A percentile compares a stretch with the other conserved stretches of the same genome.
phyloP scores from a whole-genome alignment of 64 coral and sea anemone genomes.

The Hydrozoanthus tunicans region DNA sequence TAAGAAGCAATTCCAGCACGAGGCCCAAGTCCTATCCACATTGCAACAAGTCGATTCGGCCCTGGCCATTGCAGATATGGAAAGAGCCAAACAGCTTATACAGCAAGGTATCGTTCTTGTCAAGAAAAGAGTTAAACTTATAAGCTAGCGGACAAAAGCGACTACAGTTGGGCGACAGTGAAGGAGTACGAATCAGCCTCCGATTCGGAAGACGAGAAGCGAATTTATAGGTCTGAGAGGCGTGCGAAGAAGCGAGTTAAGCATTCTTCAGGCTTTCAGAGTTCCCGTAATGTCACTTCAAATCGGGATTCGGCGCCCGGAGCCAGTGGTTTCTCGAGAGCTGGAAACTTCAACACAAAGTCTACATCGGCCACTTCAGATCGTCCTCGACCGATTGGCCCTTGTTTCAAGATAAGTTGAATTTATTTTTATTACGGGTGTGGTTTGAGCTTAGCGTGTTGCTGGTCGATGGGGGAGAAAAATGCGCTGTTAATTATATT shows the following conservation, averaged over 20 bases:
- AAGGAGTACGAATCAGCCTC: neutral
- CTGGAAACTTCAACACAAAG: neutral
- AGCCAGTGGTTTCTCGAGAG: slow-evolving; percentile 32
- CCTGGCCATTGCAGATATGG: too few relatives aligned
- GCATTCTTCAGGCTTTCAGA: slow-evolving; percentile 12
- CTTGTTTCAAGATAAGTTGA: slow-evolving; percentile 28
- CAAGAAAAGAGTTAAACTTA: too few relatives aligned
- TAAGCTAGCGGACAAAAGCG: neutral
- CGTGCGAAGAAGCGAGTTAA: slow-evolving; percentile 15
- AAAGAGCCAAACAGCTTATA: too few relatives aligned
- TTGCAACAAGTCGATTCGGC: too few relatives aligned
- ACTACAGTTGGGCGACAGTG: slow-evolving; percentile 9
- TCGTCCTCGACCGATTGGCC: slow-evolving; percentile 21
- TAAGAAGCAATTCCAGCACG: too few relatives aligned
- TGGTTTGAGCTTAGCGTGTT: neutral
- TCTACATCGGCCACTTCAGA: neutral
- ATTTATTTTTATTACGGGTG: slow-evolving; percentile 17
- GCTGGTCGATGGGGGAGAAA: neutral
- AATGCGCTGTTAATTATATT: too few relatives aligned
- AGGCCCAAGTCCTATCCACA: too few relatives aligned
- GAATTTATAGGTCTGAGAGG: slow-evolving; percentile 28
- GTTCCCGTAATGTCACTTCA: neutral
- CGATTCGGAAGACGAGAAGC: slow-evolving; percentile 1
- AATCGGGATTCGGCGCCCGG: slow-evolving; percentile 6
- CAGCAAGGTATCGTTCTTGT: too few relatives aligned